Conservation (phyloP, 1,140 invertebrate genomes). For the Drosophila albomicans region DNA sequence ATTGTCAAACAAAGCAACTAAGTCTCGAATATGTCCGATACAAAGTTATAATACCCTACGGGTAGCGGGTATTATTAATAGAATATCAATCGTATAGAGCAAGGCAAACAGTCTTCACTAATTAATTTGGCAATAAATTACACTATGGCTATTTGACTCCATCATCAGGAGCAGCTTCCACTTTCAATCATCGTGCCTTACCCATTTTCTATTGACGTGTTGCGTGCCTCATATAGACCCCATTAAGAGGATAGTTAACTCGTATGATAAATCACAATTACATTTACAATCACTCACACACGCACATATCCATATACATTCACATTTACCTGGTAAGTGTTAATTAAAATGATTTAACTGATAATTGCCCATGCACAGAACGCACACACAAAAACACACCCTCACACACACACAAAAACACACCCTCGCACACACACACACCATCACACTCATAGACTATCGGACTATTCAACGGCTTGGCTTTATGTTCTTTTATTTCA, state of each 20-base stretch:
- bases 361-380: slow-evolving; percentile 83
- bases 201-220: slow-evolving; percentile 6
- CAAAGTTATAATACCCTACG: too few species aligned
- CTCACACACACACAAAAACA: slow-evolving; percentile 6
- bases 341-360: slow-evolving; percentile 82
- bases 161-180: slow-evolving; percentile 16
- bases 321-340: slow-evolving; percentile 60
- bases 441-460: slow-evolving; percentile 60
- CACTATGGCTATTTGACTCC: slow-evolving; percentile 26
- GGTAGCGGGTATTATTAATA: too few species aligned
- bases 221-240: slow-evolving; percentile 29
- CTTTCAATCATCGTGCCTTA: slow-evolving; percentile 11
- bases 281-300: slow-evolving; percentile 30
- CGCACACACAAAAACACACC: slow-evolving; percentile 19
- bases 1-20: too few species aligned
- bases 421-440: slow-evolving; percentile 8
- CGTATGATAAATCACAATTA: slow-evolving; percentile 73
- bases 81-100: too few species aligned
- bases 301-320: slow-evolving; percentile 28
- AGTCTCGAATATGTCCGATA: too few species aligned
- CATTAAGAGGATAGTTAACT: slow-evolving; percentile 26
- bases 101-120: too few species aligned
- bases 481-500: slow-evolving; percentile 39
- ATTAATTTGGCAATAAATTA: background rate
- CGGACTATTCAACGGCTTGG: slow-evolving; percentile 81